A percentile compares a stretch with the other conserved stretches of the same genome.
phyloP scores from a whole-genome alignment of 92 coral and sea anemone genomes.

The Montipora capitata region DNA sequence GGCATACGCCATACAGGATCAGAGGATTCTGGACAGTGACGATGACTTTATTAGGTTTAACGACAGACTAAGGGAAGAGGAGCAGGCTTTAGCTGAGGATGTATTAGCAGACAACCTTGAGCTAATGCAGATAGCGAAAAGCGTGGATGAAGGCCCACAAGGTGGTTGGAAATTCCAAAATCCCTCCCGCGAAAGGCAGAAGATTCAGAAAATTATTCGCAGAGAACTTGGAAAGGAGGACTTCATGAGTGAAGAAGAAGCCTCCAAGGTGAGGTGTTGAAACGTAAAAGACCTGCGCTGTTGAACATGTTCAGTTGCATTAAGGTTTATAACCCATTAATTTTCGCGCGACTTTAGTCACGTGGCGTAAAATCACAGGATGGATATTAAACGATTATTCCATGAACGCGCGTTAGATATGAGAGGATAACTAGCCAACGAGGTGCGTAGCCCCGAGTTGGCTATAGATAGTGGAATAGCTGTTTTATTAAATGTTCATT shows the following conservation, averaged over 20 bases:
- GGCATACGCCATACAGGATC: slow-evolving; percentile 59
- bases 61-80: background rate
- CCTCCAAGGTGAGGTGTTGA: background rate
- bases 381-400: no score
- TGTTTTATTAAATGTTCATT: no score
- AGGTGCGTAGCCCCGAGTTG: no score
- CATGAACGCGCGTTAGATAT: no score
- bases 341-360: no score
- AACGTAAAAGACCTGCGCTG: background rate
- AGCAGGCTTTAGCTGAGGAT: background rate
- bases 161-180: slow-evolving; percentile 72
- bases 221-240: slow-evolving; percentile 61
- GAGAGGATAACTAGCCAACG: no score
- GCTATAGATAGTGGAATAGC: no score
- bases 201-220: slow-evolving; percentile 40
- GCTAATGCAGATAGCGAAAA: background rate
- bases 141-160: background rate
- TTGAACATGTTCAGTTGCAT: background rate
- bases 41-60: slow-evolving; percentile 30
- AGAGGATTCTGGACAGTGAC: slow-evolving; percentile 61
- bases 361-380: no score
- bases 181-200: slow-evolving; percentile 34
- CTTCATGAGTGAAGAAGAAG: slow-evolving; percentile 66
- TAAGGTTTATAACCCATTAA: background rate
- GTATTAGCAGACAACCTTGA: slow-evolving; percentile 29